phyloP scores from a whole-genome alignment of 2,888 invertebrate genomes.

The Galeruca laticollis region DNA sequence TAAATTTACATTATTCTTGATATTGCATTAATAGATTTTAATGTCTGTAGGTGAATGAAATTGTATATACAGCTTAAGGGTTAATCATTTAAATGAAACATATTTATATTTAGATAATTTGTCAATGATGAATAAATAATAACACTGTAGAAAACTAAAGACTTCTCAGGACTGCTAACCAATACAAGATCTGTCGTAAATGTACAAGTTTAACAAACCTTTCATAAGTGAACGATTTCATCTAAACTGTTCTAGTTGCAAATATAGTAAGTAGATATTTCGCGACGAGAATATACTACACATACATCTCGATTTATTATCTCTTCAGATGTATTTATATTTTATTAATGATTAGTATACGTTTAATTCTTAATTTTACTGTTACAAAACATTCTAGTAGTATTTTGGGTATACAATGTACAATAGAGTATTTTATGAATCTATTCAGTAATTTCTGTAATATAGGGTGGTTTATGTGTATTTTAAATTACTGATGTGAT shows the following conservation, averaged over 20 bases:
- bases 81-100: not conserved
- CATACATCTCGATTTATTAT: not conserved
- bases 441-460: not conserved
- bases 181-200: not conserved
- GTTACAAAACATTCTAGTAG: not conserved
- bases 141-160: not conserved
- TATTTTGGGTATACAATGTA: not conserved
- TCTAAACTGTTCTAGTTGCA: not conserved
- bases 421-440: not conserved
- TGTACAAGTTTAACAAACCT: not conserved
- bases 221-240: not conserved
- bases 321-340: not conserved
- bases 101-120: not conserved
- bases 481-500: not conserved
- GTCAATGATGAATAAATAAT: not conserved
- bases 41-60: not conserved
- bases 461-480: not conserved
- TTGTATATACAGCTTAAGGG: slow-evolving; percentile 1
- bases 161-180: not conserved
- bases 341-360: not conserved
- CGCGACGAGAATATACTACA: not conserved
- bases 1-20: not conserved
- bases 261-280: not conserved
- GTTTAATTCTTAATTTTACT: not conserved
- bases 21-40: slow-evolving; percentile 4